A percentile compares a stretch with the other conserved stretches of the same genome.
Evolutionary conservation across 2,888 invertebrate genomes (phyloP).

Genomic region (Coenonympha glycerion): DNA sequence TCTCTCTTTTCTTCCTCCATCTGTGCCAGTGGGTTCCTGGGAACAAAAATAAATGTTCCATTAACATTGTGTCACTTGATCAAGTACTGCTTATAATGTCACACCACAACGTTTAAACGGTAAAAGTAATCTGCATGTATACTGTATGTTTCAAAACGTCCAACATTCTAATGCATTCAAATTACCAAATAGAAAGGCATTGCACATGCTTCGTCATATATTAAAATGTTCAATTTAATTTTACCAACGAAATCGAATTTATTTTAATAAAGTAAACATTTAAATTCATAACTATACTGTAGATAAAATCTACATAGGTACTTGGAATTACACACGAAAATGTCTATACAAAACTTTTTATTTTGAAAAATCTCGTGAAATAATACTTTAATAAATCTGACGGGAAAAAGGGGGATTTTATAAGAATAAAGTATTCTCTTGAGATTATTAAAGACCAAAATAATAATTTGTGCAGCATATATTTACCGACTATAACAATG

Average conservation of each 20-base stretch:
- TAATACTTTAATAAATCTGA: no score
- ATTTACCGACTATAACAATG: no score
- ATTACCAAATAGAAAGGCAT: neutral
- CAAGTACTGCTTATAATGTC: neutral
- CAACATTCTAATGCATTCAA: conserved; percentile 5
- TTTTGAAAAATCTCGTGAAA: no score
- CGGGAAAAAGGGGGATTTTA: no score
- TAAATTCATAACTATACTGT: no score
- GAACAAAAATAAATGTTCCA: conserved; percentile 40
- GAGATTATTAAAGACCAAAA: no score
- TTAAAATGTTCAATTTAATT: no score
- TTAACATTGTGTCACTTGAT: neutral
- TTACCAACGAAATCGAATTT: no score
- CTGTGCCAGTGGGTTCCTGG: conserved; percentile 96
- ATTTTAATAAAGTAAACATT: no score
- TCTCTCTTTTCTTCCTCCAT: conserved; percentile 99
- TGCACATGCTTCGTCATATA: neutral
- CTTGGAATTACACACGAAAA: no score
- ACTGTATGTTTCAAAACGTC: neutral
- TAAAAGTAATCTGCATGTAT: neutral
- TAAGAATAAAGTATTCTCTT: no score
- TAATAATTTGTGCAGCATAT: neutral
- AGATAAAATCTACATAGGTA: no score
- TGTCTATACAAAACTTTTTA: neutral
- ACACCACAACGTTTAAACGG: neutral